A percentile compares a stretch with the other conserved stretches of the same genome.
Conservation (phyloP, 2,113 vertebrate genomes). For the Platysternon megacephalum region DNA sequence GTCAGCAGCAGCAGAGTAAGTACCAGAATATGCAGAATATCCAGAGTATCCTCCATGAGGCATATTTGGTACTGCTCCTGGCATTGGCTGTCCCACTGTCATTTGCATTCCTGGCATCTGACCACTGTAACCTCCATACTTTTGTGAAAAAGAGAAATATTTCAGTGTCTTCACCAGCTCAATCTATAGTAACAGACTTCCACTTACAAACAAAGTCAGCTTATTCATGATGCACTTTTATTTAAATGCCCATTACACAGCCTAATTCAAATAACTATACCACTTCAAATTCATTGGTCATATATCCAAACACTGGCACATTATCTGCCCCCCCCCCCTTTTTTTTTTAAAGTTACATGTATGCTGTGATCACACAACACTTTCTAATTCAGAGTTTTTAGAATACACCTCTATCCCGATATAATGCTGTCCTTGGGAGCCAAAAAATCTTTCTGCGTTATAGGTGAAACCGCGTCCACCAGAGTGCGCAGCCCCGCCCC, state of each 20-base stretch:
- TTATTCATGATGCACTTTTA: neutral
- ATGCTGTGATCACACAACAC: neutral
- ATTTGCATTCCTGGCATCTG: conserved; percentile 76
- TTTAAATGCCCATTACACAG: neutral
- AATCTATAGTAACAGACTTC: neutral
- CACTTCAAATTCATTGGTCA: neutral
- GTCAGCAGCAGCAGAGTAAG: conserved; percentile 77
- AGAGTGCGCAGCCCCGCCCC: too few relatives aligned
- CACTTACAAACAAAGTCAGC: neutral
- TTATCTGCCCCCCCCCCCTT: neutral
- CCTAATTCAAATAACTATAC: neutral
- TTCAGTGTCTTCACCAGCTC: neutral
- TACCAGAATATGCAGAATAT: conserved; percentile 73
- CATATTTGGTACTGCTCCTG: conserved; percentile 52
- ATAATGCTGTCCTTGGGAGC: too few relatives aligned
- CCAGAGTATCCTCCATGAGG: conserved; percentile 27
- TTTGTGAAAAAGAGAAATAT: neutral
- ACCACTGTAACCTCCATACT: conserved; percentile 79
- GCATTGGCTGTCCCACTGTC: conserved; percentile 39
- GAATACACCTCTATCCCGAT: neutral
- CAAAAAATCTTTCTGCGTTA: too few relatives aligned
- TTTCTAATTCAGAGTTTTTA: neutral
- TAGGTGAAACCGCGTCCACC: too few relatives aligned
- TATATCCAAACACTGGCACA: neutral
- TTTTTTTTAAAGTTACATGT: neutral